These are phyloP conservation scores for Aptenodytes patagonicus DNA, from an alignment of 2,113 vertebrate genomes.

Conservation along the genomic window DNA sequence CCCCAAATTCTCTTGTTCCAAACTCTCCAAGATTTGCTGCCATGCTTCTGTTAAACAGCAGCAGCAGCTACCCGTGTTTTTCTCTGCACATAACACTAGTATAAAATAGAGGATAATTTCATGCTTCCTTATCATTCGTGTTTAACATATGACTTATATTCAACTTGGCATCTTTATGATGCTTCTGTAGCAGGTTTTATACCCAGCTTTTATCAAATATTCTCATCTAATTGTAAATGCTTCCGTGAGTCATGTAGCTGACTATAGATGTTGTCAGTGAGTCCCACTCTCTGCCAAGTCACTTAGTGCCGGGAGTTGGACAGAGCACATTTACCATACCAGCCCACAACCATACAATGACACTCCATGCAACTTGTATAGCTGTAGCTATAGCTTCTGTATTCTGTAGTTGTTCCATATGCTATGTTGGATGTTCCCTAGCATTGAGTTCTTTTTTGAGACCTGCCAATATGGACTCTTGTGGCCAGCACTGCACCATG, in stretches of 20 bases:
- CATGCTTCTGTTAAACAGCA: background rate
- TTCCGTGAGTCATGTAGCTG: background rate
- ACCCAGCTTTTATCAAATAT: background rate
- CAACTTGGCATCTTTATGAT: background rate
- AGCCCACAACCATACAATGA: background rate
- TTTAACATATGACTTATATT: background rate
- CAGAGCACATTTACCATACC: background rate
- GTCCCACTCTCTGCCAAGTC: background rate
- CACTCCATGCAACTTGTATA: background rate
- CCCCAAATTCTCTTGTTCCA: background rate
- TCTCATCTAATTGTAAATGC: background rate
- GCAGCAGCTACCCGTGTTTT: background rate
- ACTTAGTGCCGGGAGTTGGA: rapidly evolving
- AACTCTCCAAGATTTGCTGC: background rate
- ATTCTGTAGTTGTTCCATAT: background rate
- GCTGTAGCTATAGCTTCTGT: background rate
- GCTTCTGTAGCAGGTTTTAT: background rate
- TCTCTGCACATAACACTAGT: background rate
- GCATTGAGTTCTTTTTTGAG: background rate
- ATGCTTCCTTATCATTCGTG: background rate
- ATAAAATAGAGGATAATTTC: background rate
- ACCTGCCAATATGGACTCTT: background rate
- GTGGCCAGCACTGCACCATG: background rate
- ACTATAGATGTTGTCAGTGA: background rate
- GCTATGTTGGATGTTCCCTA: background rate